phyloP scores from a whole-genome alignment of 1,140 invertebrate species.

The Papilio aristodemus region DNA sequence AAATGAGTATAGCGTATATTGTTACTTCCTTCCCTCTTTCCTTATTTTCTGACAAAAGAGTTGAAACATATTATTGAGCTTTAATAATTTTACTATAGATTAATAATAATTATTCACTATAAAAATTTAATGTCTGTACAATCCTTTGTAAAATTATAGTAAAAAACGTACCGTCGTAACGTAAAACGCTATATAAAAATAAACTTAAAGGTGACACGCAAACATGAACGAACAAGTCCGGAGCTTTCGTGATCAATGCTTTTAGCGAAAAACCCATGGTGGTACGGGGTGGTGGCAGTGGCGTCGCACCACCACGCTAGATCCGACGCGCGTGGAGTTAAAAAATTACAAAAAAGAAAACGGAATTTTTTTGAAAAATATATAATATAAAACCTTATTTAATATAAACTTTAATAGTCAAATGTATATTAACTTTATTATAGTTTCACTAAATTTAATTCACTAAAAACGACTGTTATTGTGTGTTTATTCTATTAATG shows the following conservation, averaged over 20 bases:
- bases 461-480: too few species aligned
- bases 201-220: not conserved
- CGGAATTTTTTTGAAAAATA: slow-evolving; percentile 25
- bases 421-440: too few species aligned
- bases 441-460: too few species aligned
- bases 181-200: not conserved
- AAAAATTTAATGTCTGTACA: not conserved
- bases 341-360: slow-evolving; percentile 41
- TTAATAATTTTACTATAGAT: too few species aligned
- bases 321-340: slow-evolving; percentile 51
- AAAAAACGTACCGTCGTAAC: not conserved
- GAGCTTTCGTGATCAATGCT: slow-evolving; percentile 42
- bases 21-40: too few species aligned
- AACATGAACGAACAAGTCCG: slow-evolving; percentile 12
- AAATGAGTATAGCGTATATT: too few species aligned
- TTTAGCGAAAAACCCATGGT: slow-evolving; percentile 42
- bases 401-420: too few species aligned
- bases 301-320: slow-evolving; percentile 57
- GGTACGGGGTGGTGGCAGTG: slow-evolving; percentile 56
- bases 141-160: not conserved
- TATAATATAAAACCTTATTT: not conserved
- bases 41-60: too few species aligned
- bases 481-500: not conserved
- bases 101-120: too few species aligned
- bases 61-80: too few species aligned